Evolutionary conservation across 53 echinoderm and acorn worm species (phyloP), one percentile per base, ranked within the genome.

Genomic region (Actinopyga echinites): DNA sequence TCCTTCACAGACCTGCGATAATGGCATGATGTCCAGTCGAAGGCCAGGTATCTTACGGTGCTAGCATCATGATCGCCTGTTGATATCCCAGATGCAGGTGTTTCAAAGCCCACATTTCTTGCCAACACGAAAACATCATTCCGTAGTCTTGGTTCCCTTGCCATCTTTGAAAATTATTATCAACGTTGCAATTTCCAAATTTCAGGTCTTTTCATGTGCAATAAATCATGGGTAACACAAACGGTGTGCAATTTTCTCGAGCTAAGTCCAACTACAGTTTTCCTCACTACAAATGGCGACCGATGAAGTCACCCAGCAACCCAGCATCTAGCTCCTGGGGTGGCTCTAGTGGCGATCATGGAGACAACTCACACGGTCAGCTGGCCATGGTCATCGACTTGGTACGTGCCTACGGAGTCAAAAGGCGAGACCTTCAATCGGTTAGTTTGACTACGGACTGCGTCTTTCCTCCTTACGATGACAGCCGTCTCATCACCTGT

Each of bases 401-500:
- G 58, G 85, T 85, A 26, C 71, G 89, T 34, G 82, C 79, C 44
- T 86, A 87, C 62, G 87, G 91, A 59, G 85, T 84, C 43, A 92
- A 86, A 53, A 84, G 91, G 43, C 78, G 75, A 20, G 90, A 92
- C 31, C 67, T 90, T 19, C 89, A 94, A 1, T 82, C 85, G 31
- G 86, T 99, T 13, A 80, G 89, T 12, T 91, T 94, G 92, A 92
- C 92, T 86, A 95, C 94, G 54, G 88, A 95, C 57, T 94, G 94
- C 42, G 84, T 90, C 78, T 99, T 99, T 75, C 82, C 94, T 25
- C 99, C 99, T 29, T 99, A 85, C 33, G 99, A 99, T 28, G 99
- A 99, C 59, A 92, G 92, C 60, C 86, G 92, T 57, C 57, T 99
- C 64, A 33, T 99, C 69, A 94, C 94, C 32, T 94, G 94, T 82